Percentiles rank a stretch among this genome's conserved stretches.
These are phyloP conservation scores for Strigamia transsilvanica DNA, from an alignment of 2,888 invertebrate genomes.

Conservation along the genomic window DNA sequence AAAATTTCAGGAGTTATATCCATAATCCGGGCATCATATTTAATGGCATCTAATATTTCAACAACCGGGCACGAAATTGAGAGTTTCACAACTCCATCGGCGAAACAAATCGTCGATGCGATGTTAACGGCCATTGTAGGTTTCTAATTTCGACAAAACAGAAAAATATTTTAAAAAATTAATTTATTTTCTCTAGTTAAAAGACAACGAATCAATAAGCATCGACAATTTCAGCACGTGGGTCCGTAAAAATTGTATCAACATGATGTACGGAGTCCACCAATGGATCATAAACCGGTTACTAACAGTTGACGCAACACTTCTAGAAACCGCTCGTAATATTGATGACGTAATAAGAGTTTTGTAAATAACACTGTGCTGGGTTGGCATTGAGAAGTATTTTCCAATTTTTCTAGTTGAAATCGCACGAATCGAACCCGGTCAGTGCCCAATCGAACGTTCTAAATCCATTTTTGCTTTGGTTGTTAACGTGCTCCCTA, in stretches of 20 bases:
- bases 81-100: not conserved
- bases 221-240: slow-evolving; percentile 45
- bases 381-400: not conserved
- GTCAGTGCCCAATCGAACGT: not conserved
- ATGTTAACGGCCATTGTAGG: not conserved
- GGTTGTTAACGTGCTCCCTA: slow-evolving; percentile 62
- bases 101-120: slow-evolving; percentile 13
- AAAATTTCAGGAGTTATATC: slow-evolving; percentile 22
- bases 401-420: not conserved
- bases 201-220: not conserved
- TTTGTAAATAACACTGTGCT: too few species aligned
- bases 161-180: not conserved
- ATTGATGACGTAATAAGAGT: not conserved
- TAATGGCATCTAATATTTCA: slow-evolving; percentile 52
- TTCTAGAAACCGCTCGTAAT: not conserved
- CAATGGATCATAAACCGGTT: slow-evolving; percentile 50
- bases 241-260: slow-evolving; percentile 46
- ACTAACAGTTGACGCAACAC: not conserved
- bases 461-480: slow-evolving; percentile 60
- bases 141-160: not conserved
- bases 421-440: not conserved
- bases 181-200: slow-evolving; percentile 34
- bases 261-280: slow-evolving; percentile 32
- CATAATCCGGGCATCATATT: slow-evolving; percentile 16
- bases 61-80: not conserved